Evolutionary conservation across 2,888 invertebrate species (phyloP), one percentile per base, ranked within the genome.

Genomic region (Notodonta ziczac): DNA sequence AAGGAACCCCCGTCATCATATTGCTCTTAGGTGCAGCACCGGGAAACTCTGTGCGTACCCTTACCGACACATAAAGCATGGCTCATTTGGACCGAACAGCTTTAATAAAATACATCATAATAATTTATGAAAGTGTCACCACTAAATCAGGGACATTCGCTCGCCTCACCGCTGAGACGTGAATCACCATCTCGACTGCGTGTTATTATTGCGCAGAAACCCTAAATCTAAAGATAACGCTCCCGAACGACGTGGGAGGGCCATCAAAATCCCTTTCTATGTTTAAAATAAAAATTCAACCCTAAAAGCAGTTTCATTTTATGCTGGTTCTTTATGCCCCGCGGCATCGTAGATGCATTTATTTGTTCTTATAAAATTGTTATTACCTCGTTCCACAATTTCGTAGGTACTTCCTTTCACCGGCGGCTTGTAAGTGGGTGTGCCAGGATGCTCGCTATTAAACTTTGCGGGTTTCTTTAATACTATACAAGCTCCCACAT

Each of bases 261-360:
- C 90, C 89, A 90, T 91, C 89, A 89, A 86, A 89, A 89, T 92
- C 93, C 92, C 93, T 90, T 87, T 78, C 93, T 89, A 93, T 93
- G 93, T 93, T 93, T 93, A 93, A 93, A 93, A 93, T 93, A 93
- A 93, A 93, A 93, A 91, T 92, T 91, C 88, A 86, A 90, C 89
- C 86, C 85, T 87, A 87, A 91, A 83, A 85, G 83, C 88, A 84
- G 85, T 88, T 84, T 70, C 81, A 80, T 86, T 91, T 90, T 88
- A 89, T 85, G 86, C 82, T 80, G 78, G 80, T 83, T 77, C 81
- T 89, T 89, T 89, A 89, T 86, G 78, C 72, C 73, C 77, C 73
- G 71, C 79, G 77, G 76, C 76, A 83, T 81, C 77, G 81, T 75
- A 75, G 79, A 86, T 87, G 86, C 87, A 87, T 88, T 87, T 88